Evolutionary conservation across 2,888 invertebrate species (phyloP), one percentile per base, ranked within the genome.

Genomic region (Dryococelus australis): DNA sequence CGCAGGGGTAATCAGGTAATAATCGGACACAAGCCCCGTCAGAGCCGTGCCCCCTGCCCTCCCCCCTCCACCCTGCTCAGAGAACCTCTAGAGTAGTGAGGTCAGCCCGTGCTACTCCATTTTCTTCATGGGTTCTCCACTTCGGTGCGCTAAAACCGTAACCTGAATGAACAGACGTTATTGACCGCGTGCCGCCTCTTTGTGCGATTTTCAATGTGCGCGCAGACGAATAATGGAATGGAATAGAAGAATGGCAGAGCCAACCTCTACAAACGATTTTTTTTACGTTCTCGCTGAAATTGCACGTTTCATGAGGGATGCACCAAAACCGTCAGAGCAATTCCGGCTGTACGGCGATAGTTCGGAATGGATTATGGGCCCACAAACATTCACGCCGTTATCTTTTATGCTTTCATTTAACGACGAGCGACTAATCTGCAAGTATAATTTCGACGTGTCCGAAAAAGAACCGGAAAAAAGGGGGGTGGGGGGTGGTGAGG

Each of bases 381-480:
- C 65, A 20, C n/a, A n/a, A 65, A 65, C 65, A 65, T 24, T 0
- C 24, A n/a, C n/a, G 65, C 8, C 65, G 65, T 65, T 65, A 20
- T 20, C 65, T 65, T 65, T 65, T n/a, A 65, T 65, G 65, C 24
- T 65, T 65, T 65, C 65, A 65, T 65, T 65, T 65, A 65, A 65
- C 65, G 65, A 65, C 65, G n/a, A 65, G 65, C 65, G 65, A 65
- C 65, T 65, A 65, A 65, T 65, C 65, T 65, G 65, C 65, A 65
- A 65, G 65, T 65, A 20, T 65, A n/a, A 65, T 65, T 65, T 65
- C 65, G 8, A 65, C 65, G n/a, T 8, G 8, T 65, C 65, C 8
- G 8, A 65, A 65, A 65, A 65, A 65, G 20, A 65, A 65, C 20
- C n/a, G n/a, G n/a, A n/a, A n/a, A n/a, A n/a, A n/a, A n/a, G n/a